Base-by-base conservation (phyloP, 1,140 invertebrate genomes). In the Calliphora vicina region DNA sequence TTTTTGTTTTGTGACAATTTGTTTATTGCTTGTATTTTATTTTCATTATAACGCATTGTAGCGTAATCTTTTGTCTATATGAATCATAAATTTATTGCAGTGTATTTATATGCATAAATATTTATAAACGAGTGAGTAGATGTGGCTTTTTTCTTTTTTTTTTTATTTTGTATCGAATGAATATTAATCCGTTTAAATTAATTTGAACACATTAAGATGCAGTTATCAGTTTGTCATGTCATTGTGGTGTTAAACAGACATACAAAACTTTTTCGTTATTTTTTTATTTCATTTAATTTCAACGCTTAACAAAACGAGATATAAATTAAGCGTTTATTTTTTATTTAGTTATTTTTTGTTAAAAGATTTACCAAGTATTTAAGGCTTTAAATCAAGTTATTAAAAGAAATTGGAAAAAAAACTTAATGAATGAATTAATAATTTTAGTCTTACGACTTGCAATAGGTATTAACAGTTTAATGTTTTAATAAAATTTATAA, bases 161-260 rank as follows among this genome's bases (percentile, higher is more conserved):
- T 23, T 9, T 10, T 25, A 6, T 67, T 23, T 25, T 10, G 61
- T 67, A 67, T 67, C 20, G 42, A 78, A 20, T 13, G 74, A 78
- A 78, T 78, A 78, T 78, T 78, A 78, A 78, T 78, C 74, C 74
- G 74, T 78, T 78, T 78, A 78, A 78, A 78, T 78, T 78, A 78
- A 78, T 78, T 78, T 78, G 74, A 78, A 25, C 74, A 78, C 74
- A 78, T 78, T 78, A 78, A 78, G 74, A 78, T 78, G 74, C 74
- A 78, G 74, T 78, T 78, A 78, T 78, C 74, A 78, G 74, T 78
- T 78, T 78, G 74, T 78, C 74, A 78, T 78, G 74, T 78, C 23
- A 78, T 78, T 78, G 74, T 78, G 74, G 15, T 78, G 74, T 45
- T 45, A 43, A 10, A 78, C 35, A 43, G 72, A 35, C 13, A 76